These are phyloP conservation scores for Chrysemys picta DNA, from an alignment of 2,113 vertebrate species.

Conservation along the genomic window DNA sequence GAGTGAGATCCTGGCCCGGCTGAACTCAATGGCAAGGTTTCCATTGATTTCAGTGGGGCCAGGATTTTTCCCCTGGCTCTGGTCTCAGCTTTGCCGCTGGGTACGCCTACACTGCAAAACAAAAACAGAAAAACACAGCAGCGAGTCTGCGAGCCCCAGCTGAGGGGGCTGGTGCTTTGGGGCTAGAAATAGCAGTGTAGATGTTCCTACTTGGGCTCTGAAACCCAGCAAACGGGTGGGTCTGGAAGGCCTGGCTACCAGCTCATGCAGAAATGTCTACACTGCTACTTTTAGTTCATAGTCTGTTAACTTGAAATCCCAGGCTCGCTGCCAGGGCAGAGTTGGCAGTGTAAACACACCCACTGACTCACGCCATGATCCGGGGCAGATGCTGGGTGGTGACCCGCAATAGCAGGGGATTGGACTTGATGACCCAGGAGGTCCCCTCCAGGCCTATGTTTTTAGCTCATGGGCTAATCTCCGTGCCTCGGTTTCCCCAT, in stretches of 20 bases:
- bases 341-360: not conserved
- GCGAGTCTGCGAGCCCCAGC: not conserved
- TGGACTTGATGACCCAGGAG: not conserved
- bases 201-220: not conserved
- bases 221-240: not conserved
- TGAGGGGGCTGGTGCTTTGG: not conserved
- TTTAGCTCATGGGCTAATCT: not conserved
- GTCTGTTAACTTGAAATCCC: not conserved
- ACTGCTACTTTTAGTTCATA: not conserved
- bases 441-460: not conserved
- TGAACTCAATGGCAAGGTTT: not conserved
- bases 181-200: not conserved
- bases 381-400: not conserved
- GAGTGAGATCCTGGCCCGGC: no score
- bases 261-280: not conserved
- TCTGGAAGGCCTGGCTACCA: not conserved
- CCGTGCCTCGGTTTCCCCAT: slow-evolving; percentile 3
- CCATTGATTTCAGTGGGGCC: not conserved
- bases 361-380: not conserved
- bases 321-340: not conserved
- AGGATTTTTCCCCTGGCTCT: not conserved
- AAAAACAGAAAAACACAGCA: not conserved
- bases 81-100: not conserved
- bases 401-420: not conserved
- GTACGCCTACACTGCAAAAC: not conserved